Percentiles rank a stretch among this genome's conserved stretches.
Evolutionary conservation across 2,888 invertebrate genomes (phyloP).

Genomic region (Rhamphomyia laevipes): DNA sequence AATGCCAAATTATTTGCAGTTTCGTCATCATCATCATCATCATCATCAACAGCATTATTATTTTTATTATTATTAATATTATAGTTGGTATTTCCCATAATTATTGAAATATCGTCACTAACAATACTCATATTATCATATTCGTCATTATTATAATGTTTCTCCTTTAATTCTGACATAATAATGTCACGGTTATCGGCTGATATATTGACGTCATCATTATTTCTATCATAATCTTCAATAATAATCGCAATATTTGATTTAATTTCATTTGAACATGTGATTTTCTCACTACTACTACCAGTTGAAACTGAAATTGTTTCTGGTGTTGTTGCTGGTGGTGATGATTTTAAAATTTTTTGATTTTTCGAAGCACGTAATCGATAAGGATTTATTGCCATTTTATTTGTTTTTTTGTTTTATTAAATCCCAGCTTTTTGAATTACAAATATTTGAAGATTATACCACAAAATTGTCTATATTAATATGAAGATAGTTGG

Average conservation of each 20-base stretch:
- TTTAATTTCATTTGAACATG: background rate
- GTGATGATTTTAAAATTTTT: background rate
- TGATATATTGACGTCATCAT: background rate
- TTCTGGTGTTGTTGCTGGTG: background rate
- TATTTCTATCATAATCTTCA: background rate
- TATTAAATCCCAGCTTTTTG: too few species aligned
- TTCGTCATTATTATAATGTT: too few species aligned
- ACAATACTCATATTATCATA: too few species aligned
- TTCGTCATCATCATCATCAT: background rate
- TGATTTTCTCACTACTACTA: background rate
- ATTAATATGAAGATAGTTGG: too few species aligned
- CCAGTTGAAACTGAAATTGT: background rate
- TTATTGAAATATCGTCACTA: too few species aligned
- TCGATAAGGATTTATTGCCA: background rate
- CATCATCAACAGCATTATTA: background rate
- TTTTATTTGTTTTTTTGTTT: background rate
- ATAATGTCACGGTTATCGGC: too few species aligned
- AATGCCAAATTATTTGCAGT: too few species aligned
- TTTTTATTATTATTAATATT: background rate
- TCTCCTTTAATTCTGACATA: too few species aligned
- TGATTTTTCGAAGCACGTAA: background rate
- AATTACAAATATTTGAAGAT: too few species aligned
- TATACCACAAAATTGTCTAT: too few species aligned
- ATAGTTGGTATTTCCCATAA: background rate
- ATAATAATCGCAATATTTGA: conserved; percentile 1